Base-by-base conservation (phyloP, 2,113 vertebrate species). In the Catagonus wagneri region DNA sequence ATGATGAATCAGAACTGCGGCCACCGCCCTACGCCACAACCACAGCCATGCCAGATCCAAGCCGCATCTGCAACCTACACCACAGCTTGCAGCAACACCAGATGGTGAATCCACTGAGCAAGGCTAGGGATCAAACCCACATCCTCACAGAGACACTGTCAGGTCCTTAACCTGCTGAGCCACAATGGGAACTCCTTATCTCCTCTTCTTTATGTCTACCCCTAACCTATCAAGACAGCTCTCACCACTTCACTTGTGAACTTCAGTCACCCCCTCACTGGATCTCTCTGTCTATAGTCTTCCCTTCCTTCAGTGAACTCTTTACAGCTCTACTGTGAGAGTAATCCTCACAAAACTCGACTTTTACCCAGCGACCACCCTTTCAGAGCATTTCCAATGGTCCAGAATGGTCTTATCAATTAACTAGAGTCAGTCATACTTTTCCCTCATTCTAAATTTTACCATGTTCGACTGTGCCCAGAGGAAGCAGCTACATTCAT, bases 401-500 rank as follows among this genome's bases (percentile, higher is more conserved):
- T 58, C 54, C 27, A 39, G 32, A 34, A 44, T 93, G 27, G 27
- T 54, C n/a, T 75, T 63, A 56, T 93, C 71, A 89, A 88, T 69
- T 50, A 69, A 76, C 50, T 25, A 58, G 7, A 72, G 63, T 39
- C 54, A 29, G 39, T 79, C 85, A 58, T 65, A 58, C 6, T 3
- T 81, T 87, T 56, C 29, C 58, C 17, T 89, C 56, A 27, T 14
- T 85, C 72, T 96, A 89, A 32, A 89, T 78, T 84, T 89, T 74
- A 72, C 39, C 7, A 3, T n/a, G 3, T 89, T 69, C 44, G 44
- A 44, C 44, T 23, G 27, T 74, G 36, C 58, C 60, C 90, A 92
- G 76, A 75, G 83, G 83, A 95, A 75, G 68, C 83, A 58, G 81
- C 75, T 75, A 25, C 17, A 88, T 87, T 75, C 74, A 32, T 88